Base-by-base conservation (phyloP, 2,113 vertebrate genomes). In the Spea multiplicata region DNA sequence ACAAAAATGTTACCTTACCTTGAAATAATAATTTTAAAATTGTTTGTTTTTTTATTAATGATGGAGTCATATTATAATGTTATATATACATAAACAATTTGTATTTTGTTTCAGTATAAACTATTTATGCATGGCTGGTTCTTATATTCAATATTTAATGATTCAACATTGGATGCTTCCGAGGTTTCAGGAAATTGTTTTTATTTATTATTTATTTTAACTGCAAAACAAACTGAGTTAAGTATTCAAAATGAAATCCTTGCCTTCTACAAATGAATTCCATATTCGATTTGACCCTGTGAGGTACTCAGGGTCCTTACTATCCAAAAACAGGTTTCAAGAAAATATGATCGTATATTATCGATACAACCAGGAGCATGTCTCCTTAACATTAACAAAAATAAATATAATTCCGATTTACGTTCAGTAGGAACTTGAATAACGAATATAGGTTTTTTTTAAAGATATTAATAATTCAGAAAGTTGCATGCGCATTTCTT, bases 61-160 rank as follows among this genome's bases (percentile, higher is more conserved):
- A 1, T 13, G 5, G 69, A 53, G 30, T 53, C 69, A 53, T 71
- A 71, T 71, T 71, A 71, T 55, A 53, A 53, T 71, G 69, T n/a
- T 71, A 55, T 71, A 16, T 71, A 71, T 44, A 71, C 8, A 71
- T 53, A 48, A 71, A 71, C 69, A 71, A 50, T 50, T 50, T 71
- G 69, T 52, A 48, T 71, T 16, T 53, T 71, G 69, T 71, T 71
- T 71, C 69, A 44, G 49, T 53, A 48, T 16, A n/a, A n/a, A 71
- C 48, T 52, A 52, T 71, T 52, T 53, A 71, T 71, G 69, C 69
- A 12, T 55, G 50, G 53, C 49, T 71, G 45, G 47, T 52, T 50
- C 61, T n/a, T 50, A 71, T 53, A 71, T 55, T 71, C 69, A 44
- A 46, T 70, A 55, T 50, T 53, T 71, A 71, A 71, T 50, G 16